Percentiles rank a stretch among this genome's conserved stretches.
phyloP scores from a whole-genome alignment of 1,140 invertebrate species.

The Cydia splendana region DNA sequence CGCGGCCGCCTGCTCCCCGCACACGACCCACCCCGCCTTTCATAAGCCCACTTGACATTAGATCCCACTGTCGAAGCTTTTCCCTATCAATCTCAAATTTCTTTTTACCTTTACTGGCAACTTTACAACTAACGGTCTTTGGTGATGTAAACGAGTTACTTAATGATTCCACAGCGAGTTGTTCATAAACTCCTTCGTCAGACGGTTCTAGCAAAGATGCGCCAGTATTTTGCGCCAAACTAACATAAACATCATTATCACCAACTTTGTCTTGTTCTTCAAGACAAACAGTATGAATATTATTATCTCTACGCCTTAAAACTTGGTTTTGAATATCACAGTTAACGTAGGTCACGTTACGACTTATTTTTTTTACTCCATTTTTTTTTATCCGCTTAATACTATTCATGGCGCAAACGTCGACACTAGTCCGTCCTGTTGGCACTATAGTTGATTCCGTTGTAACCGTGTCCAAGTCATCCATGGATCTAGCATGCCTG shows the following conservation, averaged over 20 bases:
- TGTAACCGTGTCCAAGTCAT: constrained; percentile 85
- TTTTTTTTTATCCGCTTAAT: constrained; percentile 69
- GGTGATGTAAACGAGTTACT: constrained; percentile 35
- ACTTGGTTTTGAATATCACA: constrained; percentile 80
- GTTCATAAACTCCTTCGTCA: constrained; percentile 78
- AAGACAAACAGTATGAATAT: constrained; percentile 43
- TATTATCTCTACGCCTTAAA: constrained; percentile 48
- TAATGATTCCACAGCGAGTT: constrained; percentile 61
- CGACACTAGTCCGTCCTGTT: constrained; percentile 52
- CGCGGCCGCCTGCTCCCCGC: constrained; percentile 72
- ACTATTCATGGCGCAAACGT: constrained; percentile 66
- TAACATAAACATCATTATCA: constrained; percentile 82
- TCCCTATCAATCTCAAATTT: constrained; percentile 88
- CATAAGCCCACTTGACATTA: constrained; percentile 88
- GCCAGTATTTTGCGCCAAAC: constrained; percentile 72
- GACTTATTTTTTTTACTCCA: constrained; percentile 75
- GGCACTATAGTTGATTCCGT: constrained; percentile 48
- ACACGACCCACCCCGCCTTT: constrained; percentile 75
- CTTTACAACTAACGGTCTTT: constrained; percentile 31
- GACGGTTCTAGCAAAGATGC: constrained; percentile 40
- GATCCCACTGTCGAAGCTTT: constrained; percentile 92
- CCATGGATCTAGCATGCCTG: constrained; percentile 88
- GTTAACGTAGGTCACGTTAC: constrained; percentile 88
- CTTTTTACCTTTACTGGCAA: constrained; percentile 54
- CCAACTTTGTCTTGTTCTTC: constrained; percentile 60